These are phyloP conservation scores for Ptychadena robeensis DNA, from an alignment of 2,797 vertebrate genomes.

Conservation along the genomic window DNA sequence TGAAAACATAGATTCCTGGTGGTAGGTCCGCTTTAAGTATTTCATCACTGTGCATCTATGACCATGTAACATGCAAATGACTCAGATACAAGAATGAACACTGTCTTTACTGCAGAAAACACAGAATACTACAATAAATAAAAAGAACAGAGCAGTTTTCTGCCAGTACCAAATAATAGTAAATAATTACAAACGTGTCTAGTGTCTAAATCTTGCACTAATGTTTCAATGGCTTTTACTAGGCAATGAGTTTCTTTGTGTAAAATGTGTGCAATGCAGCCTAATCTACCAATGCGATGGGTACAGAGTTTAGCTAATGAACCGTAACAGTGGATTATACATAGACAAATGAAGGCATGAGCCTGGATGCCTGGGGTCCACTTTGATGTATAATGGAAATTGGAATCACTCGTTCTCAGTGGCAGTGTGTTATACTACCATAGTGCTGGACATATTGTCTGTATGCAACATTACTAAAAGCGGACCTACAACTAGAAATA, in stretches of 20 bases:
- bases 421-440: neutral
- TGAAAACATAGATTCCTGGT: no score
- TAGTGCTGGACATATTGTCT: no score
- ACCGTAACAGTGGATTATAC: constrained; percentile 58
- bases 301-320: constrained; percentile 8
- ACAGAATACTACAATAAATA: no score
- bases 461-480: no score
- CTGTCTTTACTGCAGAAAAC: neutral
- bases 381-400: constrained; percentile 3
- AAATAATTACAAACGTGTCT: neutral
- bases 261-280: constrained; percentile 14
- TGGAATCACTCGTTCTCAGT: neutral
- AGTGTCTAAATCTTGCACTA: constrained; percentile 2
- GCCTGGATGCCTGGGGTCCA: constrained; percentile 39
- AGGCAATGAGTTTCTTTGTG: constrained; percentile 61
- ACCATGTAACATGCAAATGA: neutral
- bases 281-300: constrained; percentile 51
- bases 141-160: constrained; percentile 1
- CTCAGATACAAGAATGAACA: neutral
- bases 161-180: no score
- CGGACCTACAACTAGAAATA: no score
- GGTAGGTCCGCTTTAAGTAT: no score
- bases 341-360: constrained; percentile 63
- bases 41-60: neutral
- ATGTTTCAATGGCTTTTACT: constrained; percentile 59